Base-by-base conservation (phyloP, 2,797 vertebrate species). In the Coreius guichenoti region DNA sequence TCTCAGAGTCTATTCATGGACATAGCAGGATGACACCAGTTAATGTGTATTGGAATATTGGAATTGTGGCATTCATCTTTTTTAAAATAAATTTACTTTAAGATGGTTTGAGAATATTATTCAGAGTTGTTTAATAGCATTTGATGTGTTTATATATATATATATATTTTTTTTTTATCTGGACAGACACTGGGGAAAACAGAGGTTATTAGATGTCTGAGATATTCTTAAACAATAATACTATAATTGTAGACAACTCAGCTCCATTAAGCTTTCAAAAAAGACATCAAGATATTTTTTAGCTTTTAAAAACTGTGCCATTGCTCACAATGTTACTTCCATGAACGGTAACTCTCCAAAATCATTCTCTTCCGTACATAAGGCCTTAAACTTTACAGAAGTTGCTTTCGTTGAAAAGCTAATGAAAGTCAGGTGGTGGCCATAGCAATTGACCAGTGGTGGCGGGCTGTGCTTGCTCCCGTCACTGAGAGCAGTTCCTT, bases 341-440 rank as follows among this genome's bases (percentile, higher is more conserved):
- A 77, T 33, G n/a, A 36, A 77, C n/a, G 23, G 21, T 29, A 77
- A 23, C 49, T n/a, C 61, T 79, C 21, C 5, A 19, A 70, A 61
- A 70, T 61, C 5, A n/a, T 33, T 79, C 63, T 56, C 31, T 54
- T 68, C 31, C 5, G 9, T 70, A 79, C 83, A 79, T 58, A 70
- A 69, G 26, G 67, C 75, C n/a, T n/a, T 36, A 45, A 84, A 70
- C 75, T 78, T 9, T 39, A 39, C 39, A 47, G 33, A 65, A 80
- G 77, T 56, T 61, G 56, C 56, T 80, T 74, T n/a, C 80, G 43
- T 65, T 74, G 31, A 73, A 67, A 85, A 80, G 69, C 39, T 85
- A 85, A 85, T 85, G 84, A 49, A 85, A 63, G 77, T 80, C 84
- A 85, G 84, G 45, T 85, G 77, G 77, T 85, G 84, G 77, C 45